Base-by-base conservation (phyloP, 2,888 invertebrate species). In the Papilio demoleus region DNA sequence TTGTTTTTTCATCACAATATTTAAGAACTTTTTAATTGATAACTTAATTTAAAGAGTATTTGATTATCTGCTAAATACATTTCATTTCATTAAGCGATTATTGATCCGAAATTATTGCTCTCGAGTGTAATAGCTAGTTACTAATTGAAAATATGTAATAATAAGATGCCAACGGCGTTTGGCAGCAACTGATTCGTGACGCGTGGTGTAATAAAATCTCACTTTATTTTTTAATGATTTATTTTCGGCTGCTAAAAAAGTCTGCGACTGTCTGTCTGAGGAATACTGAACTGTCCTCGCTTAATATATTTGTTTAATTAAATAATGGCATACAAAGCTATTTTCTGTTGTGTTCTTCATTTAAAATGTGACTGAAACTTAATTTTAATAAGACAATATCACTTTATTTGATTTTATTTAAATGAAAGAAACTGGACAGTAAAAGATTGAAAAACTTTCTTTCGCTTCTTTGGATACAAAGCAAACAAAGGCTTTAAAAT, bases 391-490 rank as follows among this genome's bases (percentile, higher is more conserved):
- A 24, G 14, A 50, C n/a, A 22, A 14, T 50, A 1, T 50, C 4
- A 50, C 4, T 24, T 24, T 1, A 50, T 24, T 50, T 24, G 9
- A 8, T 42, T 22, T 1, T 11, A n/a, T n/a, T n/a, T n/a, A n/a
- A n/a, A n/a, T n/a, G n/a, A n/a, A n/a, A n/a, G n/a, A n/a, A 27
- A 27, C n/a, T 53, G 27, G n/a, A 50, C 22, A 14, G 47, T 22
- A 53, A 53, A 27, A 53, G 5, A 53, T 27, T 53, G 8, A 14
- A 53, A 24, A 53, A 27, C 9, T 53, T 53, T 53, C 53, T 53
- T 53, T 53, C 27, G 53, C 53, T 53, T 53, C 53, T 53, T 53
- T 53, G 27, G n/a, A 27, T 27, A 53, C 27, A 53, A 53, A 53
- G 53, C 27, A 53, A 27, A 53, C 53, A 53, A 53, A 53, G 53